Base-by-base conservation (phyloP, 2,888 invertebrate species). In the Caenorhabditis sp. region DNA sequence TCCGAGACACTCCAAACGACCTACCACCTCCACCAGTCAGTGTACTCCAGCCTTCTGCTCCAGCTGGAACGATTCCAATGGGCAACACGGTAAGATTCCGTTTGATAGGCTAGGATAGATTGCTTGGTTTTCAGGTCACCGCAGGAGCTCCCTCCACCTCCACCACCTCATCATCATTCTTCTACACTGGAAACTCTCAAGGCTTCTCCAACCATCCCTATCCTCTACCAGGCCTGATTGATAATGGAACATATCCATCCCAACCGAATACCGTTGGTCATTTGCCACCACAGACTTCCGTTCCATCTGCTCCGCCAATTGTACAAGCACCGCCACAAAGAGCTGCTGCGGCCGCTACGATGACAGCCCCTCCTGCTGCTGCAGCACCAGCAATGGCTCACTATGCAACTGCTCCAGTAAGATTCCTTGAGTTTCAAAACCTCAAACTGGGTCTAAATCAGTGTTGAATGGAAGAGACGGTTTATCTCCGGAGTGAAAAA, bases 141-240 rank as follows among this genome's bases (percentile, higher is more conserved):
- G 19, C 58, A 3, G 31, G n/a, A 0, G 31, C 61, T 26, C 19
- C 61, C 1, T 22, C 41, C 24, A 54, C 68, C 19, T 44, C 64
- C 24, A 73, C 82, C 35, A 63, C 80, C 10, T 72, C 70, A 5
- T 54, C 70, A 10, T 72, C 75, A 2, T 80, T 80, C 35, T 72
- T 31, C 38, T 84, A 58, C 44, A 75, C 79, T n/a, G 83, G 83
- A 24, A 38, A 47, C 22, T 66, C 80, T 8, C 83, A 84, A 31
- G 83, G 83, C 22, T 84, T 84, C 70, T 84, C 83, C 0, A 51
- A 47, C 31, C 80, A 80, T 59, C 83, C 83, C 4, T 80, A 80
- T 14, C 83, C 83, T 19, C 75, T 84, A 0, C 80, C 83, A 0
- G 83, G 83, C 2, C 41, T 84, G 0, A 68, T 84, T 28, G 83